Evolutionary conservation across 2,888 invertebrate genomes (phyloP).

Genomic region (Notodonta dromedarius): DNA sequence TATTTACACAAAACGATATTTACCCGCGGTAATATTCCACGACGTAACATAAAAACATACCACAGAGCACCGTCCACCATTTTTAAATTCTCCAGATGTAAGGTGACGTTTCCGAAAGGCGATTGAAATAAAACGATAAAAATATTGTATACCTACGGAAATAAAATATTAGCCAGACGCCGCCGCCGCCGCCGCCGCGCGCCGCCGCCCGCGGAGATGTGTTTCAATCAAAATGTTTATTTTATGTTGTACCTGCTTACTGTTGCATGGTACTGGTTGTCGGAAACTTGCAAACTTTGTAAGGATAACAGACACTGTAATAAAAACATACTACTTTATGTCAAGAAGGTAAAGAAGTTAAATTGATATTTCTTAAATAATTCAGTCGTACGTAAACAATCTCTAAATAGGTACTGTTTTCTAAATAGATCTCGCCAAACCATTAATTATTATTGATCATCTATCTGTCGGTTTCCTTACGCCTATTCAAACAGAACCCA

Average conservation of each 20-base stretch:
- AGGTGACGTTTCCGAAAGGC: conserved; percentile 1
- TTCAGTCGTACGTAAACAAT: not conserved
- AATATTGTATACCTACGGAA: not conserved
- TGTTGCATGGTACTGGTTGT: not conserved
- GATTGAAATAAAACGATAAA: conserved; percentile 5
- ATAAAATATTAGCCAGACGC: conserved; percentile 3
- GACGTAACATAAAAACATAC: not conserved
- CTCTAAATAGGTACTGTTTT: no score
- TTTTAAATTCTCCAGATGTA: conserved; percentile 1
- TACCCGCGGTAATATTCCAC: conserved; percentile 1
- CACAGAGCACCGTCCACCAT: not conserved
- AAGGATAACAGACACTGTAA: not conserved
- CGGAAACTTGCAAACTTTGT: not conserved
- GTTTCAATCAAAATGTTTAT: conserved; percentile 3
- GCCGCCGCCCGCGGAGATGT: not conserved
- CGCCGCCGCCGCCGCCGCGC: no score
- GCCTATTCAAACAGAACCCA: no score
- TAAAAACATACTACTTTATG: not conserved
- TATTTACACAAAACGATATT: not conserved
- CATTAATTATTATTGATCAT: no score
- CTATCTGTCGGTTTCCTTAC: no score
- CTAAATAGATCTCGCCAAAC: no score
- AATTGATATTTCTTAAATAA: not conserved
- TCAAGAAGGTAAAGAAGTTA: not conserved
- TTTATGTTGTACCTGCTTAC: conserved; percentile 5